phyloP scores from a whole-genome alignment of 2,888 invertebrate genomes.

The Watsonalla binaria region DNA sequence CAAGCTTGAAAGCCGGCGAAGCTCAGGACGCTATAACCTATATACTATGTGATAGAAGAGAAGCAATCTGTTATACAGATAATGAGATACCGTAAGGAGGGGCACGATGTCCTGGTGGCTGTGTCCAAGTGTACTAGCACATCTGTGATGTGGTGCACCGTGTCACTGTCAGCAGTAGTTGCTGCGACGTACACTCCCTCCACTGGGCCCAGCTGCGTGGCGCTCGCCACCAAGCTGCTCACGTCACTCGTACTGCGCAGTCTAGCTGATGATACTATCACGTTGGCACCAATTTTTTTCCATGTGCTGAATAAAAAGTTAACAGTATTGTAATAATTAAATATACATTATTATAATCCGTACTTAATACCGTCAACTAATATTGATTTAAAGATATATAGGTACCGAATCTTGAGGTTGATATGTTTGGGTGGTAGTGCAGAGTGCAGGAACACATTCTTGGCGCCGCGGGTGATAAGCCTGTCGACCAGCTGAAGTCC shows the following conservation, averaged over 20 bases:
- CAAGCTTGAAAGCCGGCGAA: too few relatives aligned
- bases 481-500: too few relatives aligned
- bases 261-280: constrained; percentile 3
- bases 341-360: too few relatives aligned
- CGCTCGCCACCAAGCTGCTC: constrained; percentile 9
- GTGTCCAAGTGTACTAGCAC: constrained; percentile 13
- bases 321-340: too few relatives aligned
- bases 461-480: too few relatives aligned
- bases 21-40: too few relatives aligned
- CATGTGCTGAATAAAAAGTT: neutral
- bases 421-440: neutral
- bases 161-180: constrained; percentile 1
- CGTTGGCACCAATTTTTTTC: constrained; percentile 1
- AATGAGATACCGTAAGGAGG: constrained; percentile 5
- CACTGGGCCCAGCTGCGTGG: constrained; percentile 7
- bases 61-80: too few relatives aligned
- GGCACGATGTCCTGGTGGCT: constrained; percentile 18
- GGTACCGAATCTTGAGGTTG: neutral
- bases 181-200: constrained; percentile 20
- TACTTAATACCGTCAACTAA: too few relatives aligned
- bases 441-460: constrained; percentile 13
- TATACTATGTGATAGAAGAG: too few relatives aligned
- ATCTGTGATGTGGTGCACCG: neutral
- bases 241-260: constrained; percentile 1
- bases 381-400: neutral